phyloP scores from a whole-genome alignment of 2,113 vertebrate genomes.

The Mola mola region DNA sequence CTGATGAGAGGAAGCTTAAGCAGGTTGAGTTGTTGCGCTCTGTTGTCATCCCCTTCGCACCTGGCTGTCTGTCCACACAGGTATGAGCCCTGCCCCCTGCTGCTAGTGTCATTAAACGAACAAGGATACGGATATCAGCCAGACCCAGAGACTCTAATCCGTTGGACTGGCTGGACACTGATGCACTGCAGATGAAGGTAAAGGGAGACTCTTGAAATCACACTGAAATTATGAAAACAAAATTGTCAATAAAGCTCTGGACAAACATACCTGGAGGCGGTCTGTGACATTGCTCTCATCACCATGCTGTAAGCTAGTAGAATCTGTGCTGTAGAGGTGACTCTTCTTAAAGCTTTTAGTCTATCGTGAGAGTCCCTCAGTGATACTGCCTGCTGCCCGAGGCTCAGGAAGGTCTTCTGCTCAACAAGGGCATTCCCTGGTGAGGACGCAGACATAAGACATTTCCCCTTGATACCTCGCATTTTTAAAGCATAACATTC shows the following conservation, averaged over 20 bases:
- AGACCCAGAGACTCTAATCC: constrained; percentile 84
- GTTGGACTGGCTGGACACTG: constrained; percentile 74
- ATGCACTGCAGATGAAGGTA: constrained; percentile 57
- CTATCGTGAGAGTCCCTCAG: constrained; percentile 81
- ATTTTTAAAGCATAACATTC: too few species aligned
- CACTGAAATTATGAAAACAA: background rate
- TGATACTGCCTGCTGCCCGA: constrained; percentile 82
- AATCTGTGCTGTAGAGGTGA: constrained; percentile 83
- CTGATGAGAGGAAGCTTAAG: constrained; percentile 82
- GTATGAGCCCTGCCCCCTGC: constrained; percentile 79
- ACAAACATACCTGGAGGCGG: constrained; percentile 74
- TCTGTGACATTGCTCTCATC: constrained; percentile 83
- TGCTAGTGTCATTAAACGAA: constrained; percentile 83
- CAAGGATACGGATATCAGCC: constrained; percentile 83
- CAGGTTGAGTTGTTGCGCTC: constrained; percentile 73
- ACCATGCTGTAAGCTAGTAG: constrained; percentile 85
- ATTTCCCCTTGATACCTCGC: too few species aligned
- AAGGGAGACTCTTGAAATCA: constrained; percentile 14
- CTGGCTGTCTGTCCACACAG: constrained; percentile 60
- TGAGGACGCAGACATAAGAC: constrained; percentile 24
- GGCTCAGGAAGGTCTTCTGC: constrained; percentile 75
- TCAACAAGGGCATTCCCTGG: constrained; percentile 63
- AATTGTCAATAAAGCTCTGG: background rate
- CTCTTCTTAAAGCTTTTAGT: constrained; percentile 80
- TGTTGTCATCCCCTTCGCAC: constrained; percentile 43